Base-by-base conservation (phyloP, 2,113 vertebrate genomes). In the Syrrhaptes paradoxus region DNA sequence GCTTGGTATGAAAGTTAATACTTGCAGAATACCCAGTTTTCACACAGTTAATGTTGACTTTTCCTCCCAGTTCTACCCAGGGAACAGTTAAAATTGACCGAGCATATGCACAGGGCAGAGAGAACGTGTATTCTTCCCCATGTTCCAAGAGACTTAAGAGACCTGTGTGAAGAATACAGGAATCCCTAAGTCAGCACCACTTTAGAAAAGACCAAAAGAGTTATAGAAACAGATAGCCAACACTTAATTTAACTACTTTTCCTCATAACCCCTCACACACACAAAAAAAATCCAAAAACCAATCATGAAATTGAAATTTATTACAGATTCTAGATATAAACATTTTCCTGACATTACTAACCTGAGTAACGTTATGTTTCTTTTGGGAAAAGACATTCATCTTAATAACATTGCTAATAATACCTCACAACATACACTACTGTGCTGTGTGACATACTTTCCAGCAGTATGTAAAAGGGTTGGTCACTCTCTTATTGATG, bases 1-100 rank as follows among this genome's bases (percentile, higher is more conserved):
- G 99, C 89, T 99, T 99, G 15, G 99, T 99, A 96, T 99, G 99
- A 85, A 99, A 99, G 63, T 99, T 99, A 98, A 99, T 99, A 97
- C 98, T 97, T 43, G 99, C 99, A 6, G 99, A 99, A 96, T 99
- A 99, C 10, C 99, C 99, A 0, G 99, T 98, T 96, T 99, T 99
- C 76, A 94, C 95, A 97, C 99, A 99, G 97, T 95, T 98, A 94
- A 99, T 98, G 89, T 97, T 99, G 94, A 99, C 98, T 97, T 99
- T 99, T 85, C 99, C 99, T 65, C 99, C 99, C 59, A 99, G 98
- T 87, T 99, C 99, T 85, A 99, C 99, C 99, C 99, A 99, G 49
- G 99, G 99, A 78, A 99, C 99, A 4, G 99, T 99, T 95, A 99
- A 98, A 98, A 99, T 99, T 74, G 99, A 99, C 93, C 99, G 99